Conservation (phyloP, 2,797 vertebrate species). For the Oryzias sinensis region DNA sequence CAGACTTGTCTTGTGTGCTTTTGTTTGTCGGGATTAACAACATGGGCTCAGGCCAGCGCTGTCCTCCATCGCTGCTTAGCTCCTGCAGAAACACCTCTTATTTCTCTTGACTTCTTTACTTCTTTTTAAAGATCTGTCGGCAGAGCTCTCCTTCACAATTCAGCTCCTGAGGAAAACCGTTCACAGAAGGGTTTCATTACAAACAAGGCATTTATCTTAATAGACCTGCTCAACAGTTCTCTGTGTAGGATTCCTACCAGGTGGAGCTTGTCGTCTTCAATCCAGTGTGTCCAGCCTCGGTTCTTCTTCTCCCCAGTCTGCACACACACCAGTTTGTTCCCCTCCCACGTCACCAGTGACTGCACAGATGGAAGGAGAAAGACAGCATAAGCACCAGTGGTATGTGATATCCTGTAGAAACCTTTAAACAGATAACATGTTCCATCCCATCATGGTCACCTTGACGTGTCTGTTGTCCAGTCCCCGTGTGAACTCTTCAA, state of each 20-base stretch:
- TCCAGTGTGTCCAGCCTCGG: slow-evolving; percentile 89
- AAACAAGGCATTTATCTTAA: neutral
- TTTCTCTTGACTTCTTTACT: slow-evolving; percentile 37
- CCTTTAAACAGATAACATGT: too few relatives aligned
- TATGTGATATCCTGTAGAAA: neutral
- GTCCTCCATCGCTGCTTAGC: slow-evolving; percentile 8
- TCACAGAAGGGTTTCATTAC: neutral
- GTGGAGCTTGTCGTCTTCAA: slow-evolving; percentile 86
- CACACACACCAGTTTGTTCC: slow-evolving; percentile 82
- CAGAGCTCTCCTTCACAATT: slow-evolving; percentile 87
- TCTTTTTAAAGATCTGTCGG: slow-evolving; percentile 83
- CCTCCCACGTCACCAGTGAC: slow-evolving; percentile 85
- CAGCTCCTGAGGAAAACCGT: slow-evolving; percentile 77
- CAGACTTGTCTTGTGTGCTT: neutral
- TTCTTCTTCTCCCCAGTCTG: slow-evolving; percentile 89
- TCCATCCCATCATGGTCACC: slow-evolving; percentile 60
- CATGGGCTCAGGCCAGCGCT: neutral
- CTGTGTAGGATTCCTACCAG: slow-evolving; percentile 72
- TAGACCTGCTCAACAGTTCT: neutral
- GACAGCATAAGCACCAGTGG: neutral
- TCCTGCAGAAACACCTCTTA: slow-evolving; percentile 1
- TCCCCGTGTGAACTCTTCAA: slow-evolving; percentile 85
- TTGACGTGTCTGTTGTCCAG: slow-evolving; percentile 86
- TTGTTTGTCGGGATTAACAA: slow-evolving; percentile 8
- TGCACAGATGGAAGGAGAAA: slow-evolving; percentile 44